These are phyloP conservation scores for Florisuga fusca DNA, from an alignment of 2,797 vertebrate genomes.

Conservation along the genomic window DNA sequence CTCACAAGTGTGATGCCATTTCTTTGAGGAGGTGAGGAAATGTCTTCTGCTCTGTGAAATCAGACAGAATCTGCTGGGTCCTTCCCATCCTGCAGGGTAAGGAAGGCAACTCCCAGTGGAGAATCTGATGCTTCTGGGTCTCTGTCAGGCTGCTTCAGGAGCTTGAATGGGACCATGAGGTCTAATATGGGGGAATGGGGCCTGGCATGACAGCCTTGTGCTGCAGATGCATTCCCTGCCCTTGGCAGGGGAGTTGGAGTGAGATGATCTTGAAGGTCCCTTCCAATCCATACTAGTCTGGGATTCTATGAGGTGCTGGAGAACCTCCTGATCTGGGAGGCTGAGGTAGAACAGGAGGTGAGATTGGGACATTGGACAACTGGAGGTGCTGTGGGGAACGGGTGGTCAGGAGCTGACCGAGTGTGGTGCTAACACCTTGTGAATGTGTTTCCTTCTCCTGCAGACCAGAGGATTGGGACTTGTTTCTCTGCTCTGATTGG, in stretches of 20 bases:
- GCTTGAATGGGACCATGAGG: background rate
- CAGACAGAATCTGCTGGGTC: background rate
- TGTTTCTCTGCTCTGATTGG: conserved; percentile 92
- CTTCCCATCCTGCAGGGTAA: background rate
- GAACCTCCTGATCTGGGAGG: background rate
- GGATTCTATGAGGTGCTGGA: background rate
- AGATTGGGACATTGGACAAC: fast-evolving
- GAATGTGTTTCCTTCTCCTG: background rate
- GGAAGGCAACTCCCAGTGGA: background rate
- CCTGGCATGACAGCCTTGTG: background rate
- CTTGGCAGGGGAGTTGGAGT: too few species aligned
- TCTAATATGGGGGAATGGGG: background rate
- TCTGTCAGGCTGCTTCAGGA: background rate
- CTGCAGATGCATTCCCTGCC: background rate
- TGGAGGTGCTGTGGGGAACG: fast-evolving
- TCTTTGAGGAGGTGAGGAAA: background rate
- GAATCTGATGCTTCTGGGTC: background rate
- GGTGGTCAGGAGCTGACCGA: background rate
- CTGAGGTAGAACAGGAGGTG: background rate
- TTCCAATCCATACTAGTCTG: too few species aligned
- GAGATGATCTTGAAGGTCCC: too few species aligned
- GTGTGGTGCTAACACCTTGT: fast-evolving
- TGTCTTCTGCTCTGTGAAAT: background rate
- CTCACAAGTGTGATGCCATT: background rate
- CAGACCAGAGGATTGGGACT: conserved; percentile 93